A percentile compares a stretch with the other conserved stretches of the same genome.
Evolutionary conservation across 1,140 invertebrate species (phyloP).

Genomic region (Aleiodes sp.): DNA sequence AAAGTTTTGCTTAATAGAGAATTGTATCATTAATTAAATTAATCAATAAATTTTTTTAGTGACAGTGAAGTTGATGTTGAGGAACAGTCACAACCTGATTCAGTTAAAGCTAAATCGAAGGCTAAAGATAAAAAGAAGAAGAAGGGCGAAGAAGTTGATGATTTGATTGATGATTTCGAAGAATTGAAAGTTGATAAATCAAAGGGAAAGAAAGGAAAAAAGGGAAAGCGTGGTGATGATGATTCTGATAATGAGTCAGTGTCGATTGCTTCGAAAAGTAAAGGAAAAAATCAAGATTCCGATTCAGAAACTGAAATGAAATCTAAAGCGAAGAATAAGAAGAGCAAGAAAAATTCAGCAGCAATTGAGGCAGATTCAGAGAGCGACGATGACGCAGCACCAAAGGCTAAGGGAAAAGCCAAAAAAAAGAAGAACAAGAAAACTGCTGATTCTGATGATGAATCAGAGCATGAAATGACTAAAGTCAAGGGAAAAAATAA

Average conservation of each 20-base stretch:
- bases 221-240: constrained; percentile 41
- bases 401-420: constrained; percentile 41
- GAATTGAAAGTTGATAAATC: constrained; percentile 52
- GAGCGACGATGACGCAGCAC: constrained; percentile 36
- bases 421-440: constrained; percentile 53
- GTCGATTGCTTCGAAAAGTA: constrained; percentile 48
- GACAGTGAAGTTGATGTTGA: constrained; percentile 68
- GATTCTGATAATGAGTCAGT: constrained; percentile 37
- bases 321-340: constrained; percentile 39
- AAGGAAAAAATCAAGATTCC: constrained; percentile 45
- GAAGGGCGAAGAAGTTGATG: constrained; percentile 48
- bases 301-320: constrained; percentile 43
- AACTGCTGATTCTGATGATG: constrained; percentile 54
- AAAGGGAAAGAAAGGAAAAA: constrained; percentile 51
- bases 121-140: constrained; percentile 47
- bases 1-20: no score
- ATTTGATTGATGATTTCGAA: constrained; percentile 49
- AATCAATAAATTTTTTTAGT: not conserved
- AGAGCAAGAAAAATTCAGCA: constrained; percentile 44
- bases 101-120: constrained; percentile 52
- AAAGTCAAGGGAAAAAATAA: constrained; percentile 64
- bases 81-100: constrained; percentile 61
- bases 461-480: constrained; percentile 39
- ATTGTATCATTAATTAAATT: no score
- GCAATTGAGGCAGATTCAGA: constrained; percentile 35